Conservation (phyloP, 2,888 invertebrate genomes). For the Thymelicus acteon region DNA sequence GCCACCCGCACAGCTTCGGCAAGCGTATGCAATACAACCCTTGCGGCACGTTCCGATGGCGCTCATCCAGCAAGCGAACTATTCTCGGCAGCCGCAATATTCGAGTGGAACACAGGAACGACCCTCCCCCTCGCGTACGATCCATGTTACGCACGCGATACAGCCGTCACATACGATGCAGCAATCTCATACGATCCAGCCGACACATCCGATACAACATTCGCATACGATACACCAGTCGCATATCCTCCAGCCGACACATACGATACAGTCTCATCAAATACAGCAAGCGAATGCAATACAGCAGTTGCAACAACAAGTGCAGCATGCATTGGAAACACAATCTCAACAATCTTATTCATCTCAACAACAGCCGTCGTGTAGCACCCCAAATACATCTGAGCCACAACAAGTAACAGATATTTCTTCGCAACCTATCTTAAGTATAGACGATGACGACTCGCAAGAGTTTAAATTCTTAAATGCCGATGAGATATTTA, state of each 20-base stretch:
- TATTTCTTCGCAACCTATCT: neutral
- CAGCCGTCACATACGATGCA: neutral
- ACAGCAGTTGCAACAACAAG: too few species aligned
- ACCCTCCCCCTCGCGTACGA: neutral
- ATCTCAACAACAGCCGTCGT: neutral
- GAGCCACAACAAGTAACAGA: too few species aligned
- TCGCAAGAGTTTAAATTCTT: slow-evolving; percentile 24
- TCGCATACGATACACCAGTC: neutral
- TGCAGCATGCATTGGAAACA: too few species aligned
- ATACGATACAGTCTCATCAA: too few species aligned
- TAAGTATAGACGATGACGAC: neutral
- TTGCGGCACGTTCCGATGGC: slow-evolving; percentile 36
- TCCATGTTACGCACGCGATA: too few species aligned
- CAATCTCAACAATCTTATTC: slow-evolving; percentile 1
- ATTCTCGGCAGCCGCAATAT: slow-evolving; percentile 1
- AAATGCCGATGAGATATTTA: slow-evolving; percentile 35
- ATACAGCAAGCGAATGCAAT: too few species aligned
- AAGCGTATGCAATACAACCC: slow-evolving; percentile 3
- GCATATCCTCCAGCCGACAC: neutral
- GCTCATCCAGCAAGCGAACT: slow-evolving; percentile 33
- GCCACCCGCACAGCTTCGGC: slow-evolving; percentile 9
- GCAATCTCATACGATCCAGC: neutral
- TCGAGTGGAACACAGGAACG: neutral
- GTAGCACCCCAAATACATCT: neutral
- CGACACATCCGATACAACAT: neutral